Percentiles rank a stretch among this genome's conserved stretches.
phyloP scores from a whole-genome alignment of 2,113 vertebrate species.

The Nycticryphes semicollaris region DNA sequence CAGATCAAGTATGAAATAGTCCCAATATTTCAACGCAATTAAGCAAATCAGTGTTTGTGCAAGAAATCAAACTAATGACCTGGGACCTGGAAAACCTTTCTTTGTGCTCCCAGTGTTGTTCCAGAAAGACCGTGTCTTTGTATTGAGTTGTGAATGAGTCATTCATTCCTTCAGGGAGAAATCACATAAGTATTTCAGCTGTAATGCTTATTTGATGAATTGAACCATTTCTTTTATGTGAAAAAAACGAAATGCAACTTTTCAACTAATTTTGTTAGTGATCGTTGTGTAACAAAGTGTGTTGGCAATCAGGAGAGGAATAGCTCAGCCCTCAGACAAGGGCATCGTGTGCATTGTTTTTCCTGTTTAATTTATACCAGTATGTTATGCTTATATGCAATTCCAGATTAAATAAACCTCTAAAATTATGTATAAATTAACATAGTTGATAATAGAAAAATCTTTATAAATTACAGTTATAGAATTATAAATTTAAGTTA shows the following conservation, averaged over 20 bases:
- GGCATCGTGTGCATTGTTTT: fast-evolving
- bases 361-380: not conserved
- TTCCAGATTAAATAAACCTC: not conserved
- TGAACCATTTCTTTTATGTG: not conserved
- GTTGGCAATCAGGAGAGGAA: not conserved
- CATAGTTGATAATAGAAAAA: not conserved
- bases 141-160: not conserved
- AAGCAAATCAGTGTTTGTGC: not conserved
- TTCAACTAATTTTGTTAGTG: not conserved
- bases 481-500: not conserved
- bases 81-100: not conserved
- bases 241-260: not conserved
- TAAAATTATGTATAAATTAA: not conserved
- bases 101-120: not conserved
- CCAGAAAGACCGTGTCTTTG: not conserved
- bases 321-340: not conserved
- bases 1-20: constrained; percentile 85
- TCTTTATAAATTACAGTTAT: not conserved
- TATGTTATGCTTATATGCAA: not conserved
- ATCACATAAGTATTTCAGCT: not conserved
- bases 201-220: not conserved
- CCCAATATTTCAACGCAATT: not conserved
- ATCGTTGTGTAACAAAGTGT: not conserved
- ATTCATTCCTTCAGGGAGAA: not conserved
- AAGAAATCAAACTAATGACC: not conserved